Percentiles rank a stretch among this genome's conserved stretches.
These are phyloP conservation scores for Sphaerolaimus hirsutus DNA, from an alignment of 2,888 invertebrate genomes.

Conservation along the genomic window DNA sequence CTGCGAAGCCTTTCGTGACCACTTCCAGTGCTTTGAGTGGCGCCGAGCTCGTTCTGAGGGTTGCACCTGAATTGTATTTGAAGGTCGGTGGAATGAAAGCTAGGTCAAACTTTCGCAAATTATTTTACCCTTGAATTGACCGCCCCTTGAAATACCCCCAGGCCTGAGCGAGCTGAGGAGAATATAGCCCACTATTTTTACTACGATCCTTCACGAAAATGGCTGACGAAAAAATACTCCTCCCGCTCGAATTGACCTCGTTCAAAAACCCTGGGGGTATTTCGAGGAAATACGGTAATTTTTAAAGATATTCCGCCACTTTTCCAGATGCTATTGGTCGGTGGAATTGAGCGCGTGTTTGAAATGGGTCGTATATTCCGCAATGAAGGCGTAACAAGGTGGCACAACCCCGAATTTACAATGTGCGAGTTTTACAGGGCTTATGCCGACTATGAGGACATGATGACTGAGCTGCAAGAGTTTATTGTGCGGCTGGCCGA, in stretches of 20 bases:
- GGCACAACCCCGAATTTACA: constrained; percentile 94
- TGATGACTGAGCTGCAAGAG: too few relatives aligned
- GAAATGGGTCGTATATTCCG: constrained; percentile 54
- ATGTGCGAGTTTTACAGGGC: constrained; percentile 99
- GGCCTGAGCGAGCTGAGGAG: too few relatives aligned
- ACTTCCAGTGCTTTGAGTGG: constrained; percentile 90
- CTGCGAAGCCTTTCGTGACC: constrained; percentile 93
- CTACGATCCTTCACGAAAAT: too few relatives aligned
- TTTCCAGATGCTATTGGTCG: constrained; percentile 65
- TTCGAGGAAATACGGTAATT: too few relatives aligned
- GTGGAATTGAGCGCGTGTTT: constrained; percentile 69
- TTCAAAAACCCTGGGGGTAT: too few relatives aligned
- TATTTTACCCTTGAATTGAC: too few relatives aligned
- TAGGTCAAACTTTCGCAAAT: too few relatives aligned
- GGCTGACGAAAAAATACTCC: too few relatives aligned
- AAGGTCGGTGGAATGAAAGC: constrained; percentile 39
- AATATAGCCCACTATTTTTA: too few relatives aligned
- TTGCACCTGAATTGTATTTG: constrained; percentile 84
- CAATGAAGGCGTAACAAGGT: constrained; percentile 89
- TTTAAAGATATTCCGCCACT: neutral
- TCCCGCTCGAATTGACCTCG: too few relatives aligned
- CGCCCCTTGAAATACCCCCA: too few relatives aligned
- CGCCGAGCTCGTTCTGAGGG: constrained; percentile 81
- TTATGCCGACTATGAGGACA: constrained; percentile 84
- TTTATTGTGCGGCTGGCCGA: too few relatives aligned